Base-by-base conservation (phyloP, 2,797 vertebrate genomes). In the Acanthornis magna region DNA sequence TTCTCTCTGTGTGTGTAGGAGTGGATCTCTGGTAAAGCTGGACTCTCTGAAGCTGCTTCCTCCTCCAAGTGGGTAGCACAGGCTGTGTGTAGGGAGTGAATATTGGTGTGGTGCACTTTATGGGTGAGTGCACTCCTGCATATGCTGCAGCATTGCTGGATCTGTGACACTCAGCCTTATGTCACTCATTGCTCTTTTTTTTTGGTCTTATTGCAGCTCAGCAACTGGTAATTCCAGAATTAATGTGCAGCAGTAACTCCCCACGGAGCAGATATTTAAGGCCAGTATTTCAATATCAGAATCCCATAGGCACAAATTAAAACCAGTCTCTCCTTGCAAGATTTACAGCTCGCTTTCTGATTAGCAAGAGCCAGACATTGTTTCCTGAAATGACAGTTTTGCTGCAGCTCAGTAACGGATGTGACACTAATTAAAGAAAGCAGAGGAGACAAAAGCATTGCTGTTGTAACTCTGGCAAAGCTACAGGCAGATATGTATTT, bases 371-470 rank as follows among this genome's bases (percentile, higher is more conserved):
- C 30, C 42, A 79, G 48, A 26, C 53, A 26, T 78, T 65, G 42
- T 82, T 96, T 88, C 79, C 71, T 38, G 53, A 53, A 79, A 79
- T 61, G 91, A 86, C 83, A 78, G 23, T 86, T 58, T 53, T 86
- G 60, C 74, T 93, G 63, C 79, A 90, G 50, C 63, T 93, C 27
- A 16, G 57, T 85, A 82, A 86, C 57, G n/a, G 42, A 40, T 85
- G 83, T 88, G 83, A 91, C 55, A 47, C 12, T 91, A 77, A 94
- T 92, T 88, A 73, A 89, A 89, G 51, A 89, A 94, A 84, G 40
- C 62, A 85, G 70, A 67, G 55, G 51, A 89, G 70, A 78, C 79
- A 93, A 88, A 93, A 84, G 34, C 63, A 43, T 89, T 75, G 12
- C 14, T 71, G 5, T 67, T 78, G 48, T 73, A 81, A 78, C 48